phyloP scores from a whole-genome alignment of 2,113 vertebrate species.

The Chloroceryle aenea region DNA sequence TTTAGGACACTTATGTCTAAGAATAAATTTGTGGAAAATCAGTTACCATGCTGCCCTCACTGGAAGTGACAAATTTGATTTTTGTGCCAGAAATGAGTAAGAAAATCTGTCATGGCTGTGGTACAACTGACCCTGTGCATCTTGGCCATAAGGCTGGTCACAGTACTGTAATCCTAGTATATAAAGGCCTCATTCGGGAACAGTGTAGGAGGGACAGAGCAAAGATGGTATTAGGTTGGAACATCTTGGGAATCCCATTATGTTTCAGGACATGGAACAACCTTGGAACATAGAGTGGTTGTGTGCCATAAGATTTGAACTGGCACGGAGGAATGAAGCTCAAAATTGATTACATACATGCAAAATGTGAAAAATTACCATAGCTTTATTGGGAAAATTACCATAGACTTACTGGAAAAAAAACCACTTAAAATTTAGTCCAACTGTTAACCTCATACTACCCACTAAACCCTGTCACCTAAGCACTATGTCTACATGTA shows the following conservation, averaged over 20 bases:
- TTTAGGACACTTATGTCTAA: background rate
- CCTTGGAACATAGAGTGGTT: rapidly evolving
- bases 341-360: background rate
- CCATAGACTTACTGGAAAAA: background rate
- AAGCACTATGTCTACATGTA: rapidly evolving
- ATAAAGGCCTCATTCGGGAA: background rate
- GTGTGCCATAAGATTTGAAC: background rate
- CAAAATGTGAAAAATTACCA: background rate
- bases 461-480: background rate
- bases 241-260: rapidly evolving
- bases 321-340: background rate
- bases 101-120: background rate
- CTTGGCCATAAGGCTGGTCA: background rate
- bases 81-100: background rate
- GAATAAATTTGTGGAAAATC: background rate
- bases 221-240: background rate
- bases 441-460: background rate
- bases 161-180: background rate
- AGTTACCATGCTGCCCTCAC: rapidly evolving
- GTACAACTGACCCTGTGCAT: background rate
- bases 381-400: background rate
- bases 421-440: background rate
- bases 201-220: background rate
- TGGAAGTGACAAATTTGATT: background rate
- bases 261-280: background rate